phyloP scores from a whole-genome alignment of 2,113 vertebrate species.

The Dromas ardeola region DNA sequence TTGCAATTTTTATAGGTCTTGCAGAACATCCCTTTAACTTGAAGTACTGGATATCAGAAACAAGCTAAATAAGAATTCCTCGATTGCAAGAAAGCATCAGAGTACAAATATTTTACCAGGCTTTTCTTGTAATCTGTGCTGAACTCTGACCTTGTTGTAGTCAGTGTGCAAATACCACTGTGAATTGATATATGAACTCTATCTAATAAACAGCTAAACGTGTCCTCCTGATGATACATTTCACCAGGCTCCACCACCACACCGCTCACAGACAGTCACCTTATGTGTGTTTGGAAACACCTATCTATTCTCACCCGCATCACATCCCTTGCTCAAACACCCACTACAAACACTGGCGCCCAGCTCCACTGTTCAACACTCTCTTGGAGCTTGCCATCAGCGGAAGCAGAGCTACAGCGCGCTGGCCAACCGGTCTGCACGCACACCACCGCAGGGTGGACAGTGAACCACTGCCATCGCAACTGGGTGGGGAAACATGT shows the following conservation, averaged over 20 bases:
- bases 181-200: neutral
- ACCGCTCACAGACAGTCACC: fast-evolving
- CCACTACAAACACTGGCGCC: neutral
- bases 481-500: neutral
- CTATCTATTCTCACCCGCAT: fast-evolving
- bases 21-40: neutral
- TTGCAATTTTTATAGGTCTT: neutral
- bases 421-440: neutral
- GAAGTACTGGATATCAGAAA: neutral
- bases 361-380: fast-evolving
- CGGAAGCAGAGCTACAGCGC: neutral
- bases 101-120: neutral
- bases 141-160: neutral
- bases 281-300: fast-evolving
- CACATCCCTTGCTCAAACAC: neutral
- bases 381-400: neutral
- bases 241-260: neutral
- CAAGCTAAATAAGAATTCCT: neutral
- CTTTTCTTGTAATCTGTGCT: neutral
- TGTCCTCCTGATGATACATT: neutral
- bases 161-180: neutral
- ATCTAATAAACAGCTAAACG: neutral
- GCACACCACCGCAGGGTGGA: fast-evolving
- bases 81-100: neutral
- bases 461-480: neutral